Evolutionary conservation across 2,888 invertebrate genomes (phyloP).

Genomic region (Pandemis corylana): DNA sequence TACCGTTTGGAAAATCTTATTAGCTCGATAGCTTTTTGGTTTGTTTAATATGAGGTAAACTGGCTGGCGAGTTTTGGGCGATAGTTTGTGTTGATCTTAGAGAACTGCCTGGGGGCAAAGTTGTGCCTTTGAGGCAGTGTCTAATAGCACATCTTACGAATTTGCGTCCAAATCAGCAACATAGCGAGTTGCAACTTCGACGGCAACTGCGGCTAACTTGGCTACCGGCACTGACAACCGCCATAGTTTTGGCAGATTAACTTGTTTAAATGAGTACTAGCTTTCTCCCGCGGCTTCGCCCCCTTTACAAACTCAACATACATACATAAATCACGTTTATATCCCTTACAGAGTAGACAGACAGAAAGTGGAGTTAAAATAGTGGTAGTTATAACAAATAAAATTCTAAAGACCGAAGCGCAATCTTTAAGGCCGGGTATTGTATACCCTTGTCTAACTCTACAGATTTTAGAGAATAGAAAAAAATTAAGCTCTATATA

Average conservation of each 20-base stretch:
- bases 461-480: no score
- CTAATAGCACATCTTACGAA: conserved; percentile 19
- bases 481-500: neutral
- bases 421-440: no score
- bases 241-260: neutral
- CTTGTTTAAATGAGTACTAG: neutral
- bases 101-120: conserved; percentile 16
- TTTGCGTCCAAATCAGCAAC: conserved; percentile 23
- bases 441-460: no score
- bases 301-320: no score
- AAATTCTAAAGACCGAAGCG: no score
- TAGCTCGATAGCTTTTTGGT: neutral
- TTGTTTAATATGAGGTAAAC: neutral
- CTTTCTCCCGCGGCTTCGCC: no score
- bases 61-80: neutral
- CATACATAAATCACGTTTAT: no score
- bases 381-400: no score
- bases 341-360: no score
- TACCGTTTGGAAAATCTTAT: neutral
- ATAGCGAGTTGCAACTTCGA: neutral
- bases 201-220: conserved; percentile 12
- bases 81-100: conserved; percentile 7
- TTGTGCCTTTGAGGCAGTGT: conserved; percentile 26
- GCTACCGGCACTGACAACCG: neutral
- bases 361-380: no score